Evolutionary conservation across 2,888 invertebrate species (phyloP).

Genomic region (Heteropelma amictum): DNA sequence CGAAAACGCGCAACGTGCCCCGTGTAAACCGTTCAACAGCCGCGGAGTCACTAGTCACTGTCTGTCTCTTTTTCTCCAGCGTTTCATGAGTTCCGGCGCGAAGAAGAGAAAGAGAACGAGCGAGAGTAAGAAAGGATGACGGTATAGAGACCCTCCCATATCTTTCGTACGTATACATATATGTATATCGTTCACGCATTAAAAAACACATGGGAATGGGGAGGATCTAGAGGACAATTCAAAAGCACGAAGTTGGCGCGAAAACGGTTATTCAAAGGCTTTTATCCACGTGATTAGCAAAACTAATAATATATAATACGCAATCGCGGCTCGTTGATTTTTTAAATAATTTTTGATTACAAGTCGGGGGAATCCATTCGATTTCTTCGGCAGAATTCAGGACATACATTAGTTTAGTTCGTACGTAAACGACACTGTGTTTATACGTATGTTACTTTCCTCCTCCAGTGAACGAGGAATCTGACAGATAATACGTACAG

Average conservation of each 20-base stretch:
- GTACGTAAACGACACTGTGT: too few species aligned
- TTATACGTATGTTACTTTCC: too few species aligned
- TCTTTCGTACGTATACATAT: conserved; percentile 12
- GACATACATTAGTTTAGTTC: too few species aligned
- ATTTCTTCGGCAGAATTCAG: too few species aligned
- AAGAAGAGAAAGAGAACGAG: neutral
- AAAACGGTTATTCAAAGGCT: conserved; percentile 2
- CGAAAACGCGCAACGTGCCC: conserved; percentile 37
- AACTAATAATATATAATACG: neutral
- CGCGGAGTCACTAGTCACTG: conserved; percentile 29
- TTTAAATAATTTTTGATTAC: too few species aligned
- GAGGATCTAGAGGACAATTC: neutral
- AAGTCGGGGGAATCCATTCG: too few species aligned
- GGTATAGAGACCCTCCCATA: conserved; percentile 31
- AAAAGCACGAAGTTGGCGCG: neutral
- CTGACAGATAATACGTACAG: too few species aligned
- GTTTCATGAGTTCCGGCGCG: conserved; percentile 6
- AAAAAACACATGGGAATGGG: neutral
- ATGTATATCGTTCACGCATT: neutral
- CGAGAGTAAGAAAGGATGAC: conserved; percentile 2
- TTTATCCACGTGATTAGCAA: neutral
- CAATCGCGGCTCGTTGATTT: too few species aligned
- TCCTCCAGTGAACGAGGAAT: too few species aligned
- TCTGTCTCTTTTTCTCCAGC: conserved; percentile 1
- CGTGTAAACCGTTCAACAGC: conserved; percentile 32